A percentile compares a stretch with the other conserved stretches of the same genome.
Conservation (phyloP, 2,888 invertebrate genomes). For the Cataglyphis rosenhaueri region DNA sequence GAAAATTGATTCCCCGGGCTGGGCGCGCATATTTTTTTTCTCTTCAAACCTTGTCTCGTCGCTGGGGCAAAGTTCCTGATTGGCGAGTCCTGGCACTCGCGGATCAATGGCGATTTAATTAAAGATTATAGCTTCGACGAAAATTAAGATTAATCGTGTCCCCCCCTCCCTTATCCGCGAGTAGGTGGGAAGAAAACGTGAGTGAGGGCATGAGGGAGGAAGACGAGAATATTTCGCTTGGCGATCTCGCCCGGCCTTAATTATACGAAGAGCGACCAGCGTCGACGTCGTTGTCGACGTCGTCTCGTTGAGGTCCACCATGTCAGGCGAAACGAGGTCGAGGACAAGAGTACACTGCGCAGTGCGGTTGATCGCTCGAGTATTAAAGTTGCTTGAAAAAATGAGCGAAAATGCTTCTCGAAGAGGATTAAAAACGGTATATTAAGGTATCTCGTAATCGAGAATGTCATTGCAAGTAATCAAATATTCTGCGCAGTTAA, state of each 20-base stretch:
- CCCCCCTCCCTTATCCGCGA: constrained; percentile 55
- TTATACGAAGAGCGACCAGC: constrained; percentile 75
- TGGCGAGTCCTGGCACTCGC: constrained; percentile 63
- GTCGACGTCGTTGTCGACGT: constrained; percentile 33
- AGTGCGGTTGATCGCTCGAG: constrained; percentile 1
- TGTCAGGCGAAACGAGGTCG: constrained; percentile 67
- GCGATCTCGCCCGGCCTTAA: constrained; percentile 75
- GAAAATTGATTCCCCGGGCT: constrained; percentile 56
- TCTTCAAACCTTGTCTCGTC: not conserved
- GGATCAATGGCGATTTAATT: constrained; percentile 85
- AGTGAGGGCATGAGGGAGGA: constrained; percentile 12
- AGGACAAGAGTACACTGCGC: constrained; percentile 66
- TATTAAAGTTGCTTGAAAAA: not conserved
- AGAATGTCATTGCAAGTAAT: not conserved
- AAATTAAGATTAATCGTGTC: constrained; percentile 84
- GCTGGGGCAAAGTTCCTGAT: constrained; percentile 43
- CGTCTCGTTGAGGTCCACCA: constrained; percentile 52
- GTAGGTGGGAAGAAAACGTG: constrained; percentile 53
- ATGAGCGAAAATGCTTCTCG: not conserved
- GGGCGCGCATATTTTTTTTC: constrained; percentile 13
- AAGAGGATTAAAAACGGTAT: not conserved
- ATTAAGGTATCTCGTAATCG: not conserved
- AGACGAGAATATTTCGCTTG: constrained; percentile 61
- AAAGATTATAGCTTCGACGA: constrained; percentile 83
- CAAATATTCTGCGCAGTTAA: not conserved